Base-by-base conservation (phyloP, 2,888 invertebrate species). In the Pterostichus niger region DNA sequence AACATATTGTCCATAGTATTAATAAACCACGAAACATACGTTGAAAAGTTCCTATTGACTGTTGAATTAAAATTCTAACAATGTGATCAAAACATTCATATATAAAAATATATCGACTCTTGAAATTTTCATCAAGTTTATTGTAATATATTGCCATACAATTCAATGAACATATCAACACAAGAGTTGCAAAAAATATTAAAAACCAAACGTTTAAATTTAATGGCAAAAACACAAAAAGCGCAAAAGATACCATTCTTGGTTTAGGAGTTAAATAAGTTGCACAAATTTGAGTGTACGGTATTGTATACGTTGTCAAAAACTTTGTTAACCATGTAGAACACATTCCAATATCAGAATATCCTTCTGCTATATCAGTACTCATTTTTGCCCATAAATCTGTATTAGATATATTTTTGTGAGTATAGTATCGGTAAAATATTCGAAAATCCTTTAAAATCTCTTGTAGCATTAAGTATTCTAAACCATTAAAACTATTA, bases 181-280 rank as follows among this genome's bases (percentile, higher is more conserved):
- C n/a, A 31, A 59, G 11, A 9, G 61, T 79, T 13, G 11, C 44
- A 10, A 76, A 13, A 33, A 81, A 56, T 68, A 52, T 59, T 15
- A 73, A 49, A 2, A 73, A 11, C 85, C 85, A 84, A 5, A 84
- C 54, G 52, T 56, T 44, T 4, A 78, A 40, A 56, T 84, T 84
- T 31, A 88, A 85, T 6, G 87, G 84, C 81, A 87, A 86, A 79
- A 87, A 87, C 0, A 88, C 83, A 64, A 87, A 86, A 4, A 86
- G 85, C 17, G 68, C 68, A 13, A 85, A 80, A 5, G 87, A 86
- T n/a, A 87, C 71, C n/a, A 86, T 82, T 31, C 78, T 79, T 3
- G 88, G 87, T 85, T 87, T 88, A 11, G 86, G 88, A 3, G 87
- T 87, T 31, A 87, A 84, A 84, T 87, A 88, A 0, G 87, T 87